Base-by-base conservation (phyloP, 2,888 invertebrate genomes). In the Chrysina gloriosa region DNA sequence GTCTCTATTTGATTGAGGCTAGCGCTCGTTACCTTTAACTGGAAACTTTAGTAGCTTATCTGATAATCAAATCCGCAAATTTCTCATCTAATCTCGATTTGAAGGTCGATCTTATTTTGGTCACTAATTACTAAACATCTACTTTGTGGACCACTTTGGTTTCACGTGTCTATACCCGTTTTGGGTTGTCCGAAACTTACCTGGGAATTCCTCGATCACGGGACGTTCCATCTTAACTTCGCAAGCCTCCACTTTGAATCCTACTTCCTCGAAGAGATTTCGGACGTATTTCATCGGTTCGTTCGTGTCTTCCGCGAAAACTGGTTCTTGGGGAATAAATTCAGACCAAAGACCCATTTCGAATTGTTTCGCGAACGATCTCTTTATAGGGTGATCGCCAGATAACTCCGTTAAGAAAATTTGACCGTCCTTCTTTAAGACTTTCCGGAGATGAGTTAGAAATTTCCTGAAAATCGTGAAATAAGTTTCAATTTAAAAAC, bases 351-450 rank as follows among this genome's bases (percentile, higher is more conserved):
- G 9, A 3, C 34, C 23, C 4, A 36, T 23, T 21, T 16, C n/a
- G 6, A 34, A 36, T 21, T 36, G 36, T n/a, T 21, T 56, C 3
- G n/a, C n/a, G 19, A 36, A 56, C 11, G 56, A 56, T 23, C 36
- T 14, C 1, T 21, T 7, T 11, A 56, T 29, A 0, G 19, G 11
- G 5, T 11, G 23, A 0, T 34, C 23, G n/a, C 3, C 21, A 0
- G 21, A 1, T 4, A 36, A 21, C 23, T 11, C 9, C 3, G 36
- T 23, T 23, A 36, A 11, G 23, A 36, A 56, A 21, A 36, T n/a
- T 36, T 56, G 56, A 21, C 47, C 47, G 7, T 47, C n/a, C 9
- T 21, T n/a, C n/a, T n/a, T n/a, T n/a, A n/a, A n/a, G n/a, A n/a
- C n/a, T n/a, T n/a, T n/a, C n/a, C n/a, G n/a, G n/a, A n/a, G n/a